These are phyloP conservation scores for Cacoxenus indagator DNA, from an alignment of 2,888 invertebrate species.

Conservation along the genomic window DNA sequence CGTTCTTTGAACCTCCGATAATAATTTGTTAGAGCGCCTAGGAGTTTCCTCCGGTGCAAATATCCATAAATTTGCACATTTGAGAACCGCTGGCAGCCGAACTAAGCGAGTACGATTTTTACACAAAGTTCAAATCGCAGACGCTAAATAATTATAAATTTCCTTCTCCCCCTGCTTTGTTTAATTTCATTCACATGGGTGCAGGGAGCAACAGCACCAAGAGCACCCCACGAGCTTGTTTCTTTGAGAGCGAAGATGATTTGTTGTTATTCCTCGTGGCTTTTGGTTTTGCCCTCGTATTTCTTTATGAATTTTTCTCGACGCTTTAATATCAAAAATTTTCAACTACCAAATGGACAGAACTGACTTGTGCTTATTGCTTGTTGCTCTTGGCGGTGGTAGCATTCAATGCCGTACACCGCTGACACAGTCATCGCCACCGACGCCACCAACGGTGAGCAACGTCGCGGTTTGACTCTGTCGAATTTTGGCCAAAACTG, in stretches of 20 bases:
- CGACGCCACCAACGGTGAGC: neutral
- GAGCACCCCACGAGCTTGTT: conserved; percentile 39
- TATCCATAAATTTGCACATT: neutral
- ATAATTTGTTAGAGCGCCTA: no score
- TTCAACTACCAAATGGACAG: conserved; percentile 3
- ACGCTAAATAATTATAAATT: conserved; percentile 13
- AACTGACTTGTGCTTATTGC: neutral
- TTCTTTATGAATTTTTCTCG: conserved; percentile 32
- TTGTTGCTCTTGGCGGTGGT: conserved; percentile 58
- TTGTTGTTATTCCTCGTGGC: conserved; percentile 52
- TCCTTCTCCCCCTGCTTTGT: neutral
- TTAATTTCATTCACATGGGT: neutral
- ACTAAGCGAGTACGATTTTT: neutral
- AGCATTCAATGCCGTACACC: conserved; percentile 56
- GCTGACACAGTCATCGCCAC: conserved; percentile 6
- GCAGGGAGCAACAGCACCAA: neutral
- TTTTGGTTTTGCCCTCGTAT: conserved; percentile 41
- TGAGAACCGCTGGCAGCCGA: neutral
- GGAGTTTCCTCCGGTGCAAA: neutral
- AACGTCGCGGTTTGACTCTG: conserved; percentile 29
- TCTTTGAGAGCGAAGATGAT: conserved; percentile 58
- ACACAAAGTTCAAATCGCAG: conserved; percentile 14
- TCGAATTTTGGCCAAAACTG: conserved; percentile 59
- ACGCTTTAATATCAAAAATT: conserved; percentile 50
- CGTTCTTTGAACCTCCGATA: no score